Base-by-base conservation (phyloP, 2,113 vertebrate genomes). In the Erpornis zantholeuca region DNA sequence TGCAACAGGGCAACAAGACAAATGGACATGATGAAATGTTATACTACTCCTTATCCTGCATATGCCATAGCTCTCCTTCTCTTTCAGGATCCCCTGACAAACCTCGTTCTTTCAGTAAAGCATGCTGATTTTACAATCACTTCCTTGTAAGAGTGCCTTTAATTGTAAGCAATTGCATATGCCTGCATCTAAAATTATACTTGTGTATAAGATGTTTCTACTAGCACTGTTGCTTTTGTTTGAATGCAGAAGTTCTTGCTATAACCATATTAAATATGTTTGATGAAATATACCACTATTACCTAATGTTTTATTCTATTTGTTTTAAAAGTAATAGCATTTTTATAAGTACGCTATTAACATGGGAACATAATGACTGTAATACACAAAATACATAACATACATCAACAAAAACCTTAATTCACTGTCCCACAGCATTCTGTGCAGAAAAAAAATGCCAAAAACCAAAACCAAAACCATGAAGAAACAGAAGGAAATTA, bases 401-500 rank as follows among this genome's bases (percentile, higher is more conserved):
- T 42, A 9, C 3, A 76, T 6, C 16, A 82, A 3, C 22, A 89
- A 68, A 82, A 42, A 2, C 1, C 11, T 27, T 53, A 60, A 36
- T 64, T 59, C 63, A 76, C 3, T 61, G 27, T 80, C 23, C 47
- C 16, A 49, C 2, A 29, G 6, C 2, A 7, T 57, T 61, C 31
- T 36, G 5, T 61, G 5, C 0, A 36, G 42, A 75, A 69, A 50
- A 35, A 35, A 7, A 7, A 16, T 12, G 6, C 12, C 44, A 20
- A 31, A 29, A 31, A 11, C 2, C 6, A 28, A n/a, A 29, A 29
- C 2, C 7, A 57, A 53, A 33, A 3, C 6, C 3, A 5, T 24
- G 13, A 71, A 86, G 11, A 82, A 82, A 44, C 4, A 80, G 35
- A 76, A 75, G 15, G 6, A 47, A 81, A 70, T 5, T 15, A 84